These are phyloP conservation scores for Gymnorhina tibicen DNA, from an alignment of 2,113 vertebrate species.

Conservation along the genomic window DNA sequence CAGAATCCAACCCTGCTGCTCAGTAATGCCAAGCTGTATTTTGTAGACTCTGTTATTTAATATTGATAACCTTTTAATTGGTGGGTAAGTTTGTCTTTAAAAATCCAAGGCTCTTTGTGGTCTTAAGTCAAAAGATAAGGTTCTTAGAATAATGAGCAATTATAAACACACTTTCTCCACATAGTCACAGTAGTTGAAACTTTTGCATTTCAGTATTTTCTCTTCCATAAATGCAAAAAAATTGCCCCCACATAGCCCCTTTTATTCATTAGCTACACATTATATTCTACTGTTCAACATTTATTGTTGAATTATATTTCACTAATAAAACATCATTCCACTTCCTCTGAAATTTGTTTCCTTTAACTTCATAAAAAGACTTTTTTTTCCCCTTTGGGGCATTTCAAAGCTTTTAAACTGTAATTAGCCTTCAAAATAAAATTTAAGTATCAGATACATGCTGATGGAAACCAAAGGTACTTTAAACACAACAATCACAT, in stretches of 20 bases:
- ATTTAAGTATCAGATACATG: not conserved
- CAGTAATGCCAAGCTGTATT: fast-evolving
- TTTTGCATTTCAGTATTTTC: not conserved
- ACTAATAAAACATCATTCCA: conserved; percentile 24
- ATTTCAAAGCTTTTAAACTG: not conserved
- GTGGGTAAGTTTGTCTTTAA: not conserved
- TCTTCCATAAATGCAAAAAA: not conserved
- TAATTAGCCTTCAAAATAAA: not conserved
- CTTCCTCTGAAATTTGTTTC: conserved; percentile 5
- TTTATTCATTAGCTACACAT: not conserved
- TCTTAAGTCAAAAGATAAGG: not conserved
- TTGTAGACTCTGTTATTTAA: not conserved
- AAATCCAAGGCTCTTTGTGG: not conserved
- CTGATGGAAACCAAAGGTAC: not conserved
- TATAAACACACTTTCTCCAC: not conserved
- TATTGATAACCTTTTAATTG: not conserved
- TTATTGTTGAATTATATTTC: not conserved
- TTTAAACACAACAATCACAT: not conserved
- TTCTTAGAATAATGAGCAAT: not conserved
- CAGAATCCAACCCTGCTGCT: not conserved
- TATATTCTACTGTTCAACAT: not conserved
- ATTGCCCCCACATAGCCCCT: fast-evolving
- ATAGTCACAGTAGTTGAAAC: not conserved
- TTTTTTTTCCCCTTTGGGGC: not conserved
- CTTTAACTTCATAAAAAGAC: not conserved